Conservation (phyloP, 2,113 vertebrate genomes). For the Epinephelus fuscoguttatus region DNA sequence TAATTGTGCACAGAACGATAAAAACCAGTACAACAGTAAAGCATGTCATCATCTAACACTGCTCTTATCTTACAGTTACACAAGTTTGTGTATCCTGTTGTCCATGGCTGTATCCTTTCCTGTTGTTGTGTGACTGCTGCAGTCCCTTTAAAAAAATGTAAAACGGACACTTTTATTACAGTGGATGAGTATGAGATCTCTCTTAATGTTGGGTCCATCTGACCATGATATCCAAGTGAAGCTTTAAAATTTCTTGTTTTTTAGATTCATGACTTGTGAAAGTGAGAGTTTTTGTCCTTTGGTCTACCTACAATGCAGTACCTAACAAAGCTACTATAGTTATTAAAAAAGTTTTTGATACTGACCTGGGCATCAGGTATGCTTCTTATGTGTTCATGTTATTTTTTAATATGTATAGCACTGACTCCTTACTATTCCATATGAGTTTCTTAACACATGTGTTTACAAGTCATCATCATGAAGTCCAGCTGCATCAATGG, state of each 20-base stretch:
- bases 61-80: slow-evolving; percentile 87
- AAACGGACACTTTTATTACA: no score
- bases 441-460: slow-evolving; percentile 64
- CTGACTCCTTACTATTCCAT: not conserved
- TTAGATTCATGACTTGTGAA: not conserved
- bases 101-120: slow-evolving; percentile 98
- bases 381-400: not conserved
- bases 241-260: not conserved
- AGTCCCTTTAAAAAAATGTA: not conserved
- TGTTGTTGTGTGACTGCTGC: not conserved
- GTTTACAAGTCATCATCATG: slow-evolving; percentile 88
- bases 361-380: not conserved
- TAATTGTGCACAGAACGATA: not conserved
- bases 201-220: not conserved
- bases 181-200: not conserved
- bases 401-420: not conserved
- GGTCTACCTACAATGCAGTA: no score
- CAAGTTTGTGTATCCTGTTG: slow-evolving; percentile 92
- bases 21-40: not conserved
- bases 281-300: not conserved
- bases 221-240: not conserved
- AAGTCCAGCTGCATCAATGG: slow-evolving; percentile 93
- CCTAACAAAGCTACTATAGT: no score
- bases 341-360: no score
- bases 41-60: not conserved